Conservation (phyloP, 2,113 vertebrate species). For the Caretta caretta region DNA sequence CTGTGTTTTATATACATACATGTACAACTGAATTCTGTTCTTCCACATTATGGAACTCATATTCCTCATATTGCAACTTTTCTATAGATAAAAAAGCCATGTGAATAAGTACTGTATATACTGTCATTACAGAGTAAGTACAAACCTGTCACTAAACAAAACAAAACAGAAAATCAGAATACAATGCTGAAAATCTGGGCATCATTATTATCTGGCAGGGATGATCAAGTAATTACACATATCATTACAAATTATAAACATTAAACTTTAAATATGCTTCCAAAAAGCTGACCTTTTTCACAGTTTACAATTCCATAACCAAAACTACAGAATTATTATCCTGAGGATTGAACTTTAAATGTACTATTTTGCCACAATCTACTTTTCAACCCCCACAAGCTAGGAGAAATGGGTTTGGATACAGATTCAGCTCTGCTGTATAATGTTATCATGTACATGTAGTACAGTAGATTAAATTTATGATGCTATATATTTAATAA, state of each 20-base stretch:
- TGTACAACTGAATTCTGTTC: conserved; percentile 15
- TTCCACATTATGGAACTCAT: conserved; percentile 28
- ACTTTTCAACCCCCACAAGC: conserved; percentile 22
- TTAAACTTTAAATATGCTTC: conserved; percentile 47
- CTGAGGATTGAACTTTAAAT: conserved; percentile 44
- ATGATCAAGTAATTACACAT: not conserved
- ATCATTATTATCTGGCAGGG: conserved; percentile 12
- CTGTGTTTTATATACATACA: fast-evolving
- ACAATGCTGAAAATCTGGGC: not conserved
- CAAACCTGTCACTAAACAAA: not conserved
- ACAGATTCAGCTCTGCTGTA: conserved; percentile 1
- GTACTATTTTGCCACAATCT: not conserved
- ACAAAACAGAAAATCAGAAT: not conserved
- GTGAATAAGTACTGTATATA: not conserved
- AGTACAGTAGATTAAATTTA: conserved; percentile 73
- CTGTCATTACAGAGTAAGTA: not conserved
- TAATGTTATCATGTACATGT: conserved; percentile 27
- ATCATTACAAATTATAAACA: conserved; percentile 26
- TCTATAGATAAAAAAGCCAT: conserved; percentile 17
- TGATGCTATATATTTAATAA: conserved; percentile 67
- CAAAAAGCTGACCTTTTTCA: conserved; percentile 34
- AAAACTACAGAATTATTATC: conserved; percentile 2
- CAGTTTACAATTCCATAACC: not conserved
- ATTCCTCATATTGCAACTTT: conserved; percentile 18
- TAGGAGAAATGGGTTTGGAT: not conserved